Percentiles rank a stretch among this genome's conserved stretches.
These are phyloP conservation scores for Pandemis heparana DNA, from an alignment of 2,888 invertebrate genomes.

Conservation along the genomic window DNA sequence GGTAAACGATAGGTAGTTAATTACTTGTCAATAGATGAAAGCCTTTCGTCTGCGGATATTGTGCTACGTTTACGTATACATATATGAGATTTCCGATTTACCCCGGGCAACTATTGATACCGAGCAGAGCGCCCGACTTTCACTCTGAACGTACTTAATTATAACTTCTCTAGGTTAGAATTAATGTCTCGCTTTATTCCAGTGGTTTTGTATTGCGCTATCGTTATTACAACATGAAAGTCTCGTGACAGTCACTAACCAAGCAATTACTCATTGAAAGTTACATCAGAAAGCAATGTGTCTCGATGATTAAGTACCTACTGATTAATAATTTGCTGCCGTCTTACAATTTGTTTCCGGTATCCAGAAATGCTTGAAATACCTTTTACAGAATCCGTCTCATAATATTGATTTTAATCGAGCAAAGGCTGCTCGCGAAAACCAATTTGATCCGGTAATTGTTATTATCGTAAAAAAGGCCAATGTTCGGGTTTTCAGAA, in stretches of 20 bases:
- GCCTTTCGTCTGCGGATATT: slow-evolving; percentile 27
- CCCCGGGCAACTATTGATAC: slow-evolving; percentile 8
- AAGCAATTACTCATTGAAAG: slow-evolving; percentile 14
- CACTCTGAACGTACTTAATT: neutral
- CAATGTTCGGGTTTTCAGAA: neutral
- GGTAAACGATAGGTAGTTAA: slow-evolving; percentile 37
- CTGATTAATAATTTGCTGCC: slow-evolving; percentile 9
- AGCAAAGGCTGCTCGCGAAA: slow-evolving; percentile 5
- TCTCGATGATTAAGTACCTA: slow-evolving; percentile 14
- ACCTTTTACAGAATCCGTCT: neutral
- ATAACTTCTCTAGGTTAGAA: neutral
- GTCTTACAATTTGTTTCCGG: neutral
- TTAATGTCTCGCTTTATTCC: neutral
- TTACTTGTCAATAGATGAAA: slow-evolving; percentile 42
- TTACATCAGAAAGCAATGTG: slow-evolving; percentile 30
- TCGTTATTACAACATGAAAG: slow-evolving; percentile 10
- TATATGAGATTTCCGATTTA: neutral
- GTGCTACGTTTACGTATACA: slow-evolving; percentile 23
- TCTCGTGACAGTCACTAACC: slow-evolving; percentile 24
- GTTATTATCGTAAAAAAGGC: slow-evolving; percentile 7
- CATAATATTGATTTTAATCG: slow-evolving; percentile 19
- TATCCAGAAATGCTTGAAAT: neutral
- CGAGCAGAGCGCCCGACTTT: neutral
- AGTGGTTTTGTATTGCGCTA: neutral
- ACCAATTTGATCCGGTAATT: slow-evolving; percentile 12